Evolutionary conservation across 2,113 vertebrate species (phyloP), one percentile per base, ranked within the genome.

Genomic region (Leucosticte australis): DNA sequence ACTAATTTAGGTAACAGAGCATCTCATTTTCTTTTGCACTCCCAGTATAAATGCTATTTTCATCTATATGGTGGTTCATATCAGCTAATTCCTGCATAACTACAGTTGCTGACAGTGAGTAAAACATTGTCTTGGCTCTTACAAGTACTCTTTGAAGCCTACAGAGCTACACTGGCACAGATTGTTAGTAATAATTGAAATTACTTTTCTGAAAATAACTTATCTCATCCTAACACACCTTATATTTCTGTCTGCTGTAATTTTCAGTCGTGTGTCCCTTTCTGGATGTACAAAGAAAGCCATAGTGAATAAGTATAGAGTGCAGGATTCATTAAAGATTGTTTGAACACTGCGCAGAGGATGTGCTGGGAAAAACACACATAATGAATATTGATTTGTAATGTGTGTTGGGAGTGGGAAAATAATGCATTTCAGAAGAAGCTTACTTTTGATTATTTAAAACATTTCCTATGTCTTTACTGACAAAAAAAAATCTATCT

Each of bases 141-240:
- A 71, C 27, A 92, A 93, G 50, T 26, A 60, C 62, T 87, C 70
- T 86, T 96, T 96, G 91, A 97, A 87, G 39, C 41, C 50, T 86
- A 42, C 44, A 44, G 52, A 94, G 42, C 7, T 13, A 41, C 33
- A 31, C 23, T 27, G 15, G 78, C 74, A 95, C 56, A 92, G 82
- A 50, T 15, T 77, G 57, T 76, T 93, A 83, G 56, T 42, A 95
- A 83, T 88, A 96, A 91, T 27, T 70, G 69, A 77, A 95, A 94
- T 96, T 77, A 68, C n/a, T 87, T 62, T 77, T 88, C 83, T 85
- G 50, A 84, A 92, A 92, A 82, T 71, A 63, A 93, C 56, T 96
- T 97, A 93, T 95, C 94, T 97, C 35, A 44, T 81, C 49, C 92
- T 90, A 95, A 82, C 78, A 90, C 82, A 87, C 94, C 87, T 92